These are phyloP conservation scores for Acronicta psi DNA, from an alignment of 2,888 invertebrate genomes.

Conservation along the genomic window DNA sequence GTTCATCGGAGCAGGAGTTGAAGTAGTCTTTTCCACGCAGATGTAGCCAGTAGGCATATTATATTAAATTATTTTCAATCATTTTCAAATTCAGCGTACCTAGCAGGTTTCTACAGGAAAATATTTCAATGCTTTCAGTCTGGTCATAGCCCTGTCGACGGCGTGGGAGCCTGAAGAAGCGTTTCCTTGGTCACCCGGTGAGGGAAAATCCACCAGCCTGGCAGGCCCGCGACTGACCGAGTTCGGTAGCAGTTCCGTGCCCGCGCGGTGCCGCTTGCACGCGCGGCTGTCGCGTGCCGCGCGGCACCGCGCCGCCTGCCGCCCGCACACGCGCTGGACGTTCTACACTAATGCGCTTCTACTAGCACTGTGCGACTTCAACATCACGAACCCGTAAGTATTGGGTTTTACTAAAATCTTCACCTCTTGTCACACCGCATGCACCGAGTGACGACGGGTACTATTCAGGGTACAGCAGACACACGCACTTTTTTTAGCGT, in stretches of 20 bases:
- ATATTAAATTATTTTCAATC: no score
- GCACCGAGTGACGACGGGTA: no score
- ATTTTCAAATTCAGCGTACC: no score
- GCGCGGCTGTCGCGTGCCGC: slow-evolving; percentile 7
- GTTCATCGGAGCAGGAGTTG: no score
- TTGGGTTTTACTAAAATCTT: no score
- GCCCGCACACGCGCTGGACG: slow-evolving; percentile 2
- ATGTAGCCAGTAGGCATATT: no score
- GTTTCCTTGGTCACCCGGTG: not conserved
- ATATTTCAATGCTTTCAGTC: slow-evolving; percentile 2
- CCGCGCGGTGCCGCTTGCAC: slow-evolving; percentile 31
- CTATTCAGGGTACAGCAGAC: no score
- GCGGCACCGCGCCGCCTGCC: not conserved
- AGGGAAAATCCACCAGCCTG: slow-evolving; percentile 2
- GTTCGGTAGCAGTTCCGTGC: slow-evolving; percentile 25
- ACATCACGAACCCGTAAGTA: not conserved
- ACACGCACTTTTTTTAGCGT: no score
- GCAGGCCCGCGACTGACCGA: slow-evolving; percentile 36
- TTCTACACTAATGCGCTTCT: slow-evolving; percentile 11
- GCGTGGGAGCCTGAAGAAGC: slow-evolving; percentile 17
- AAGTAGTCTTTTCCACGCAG: no score
- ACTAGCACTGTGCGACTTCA: slow-evolving; percentile 13
- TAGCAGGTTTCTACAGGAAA: no score
- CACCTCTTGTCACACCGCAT: no score
- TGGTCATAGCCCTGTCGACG: slow-evolving; percentile 24